Evolutionary conservation across 2,888 invertebrate species (phyloP).

Genomic region (Eupithecia pulchellata): DNA sequence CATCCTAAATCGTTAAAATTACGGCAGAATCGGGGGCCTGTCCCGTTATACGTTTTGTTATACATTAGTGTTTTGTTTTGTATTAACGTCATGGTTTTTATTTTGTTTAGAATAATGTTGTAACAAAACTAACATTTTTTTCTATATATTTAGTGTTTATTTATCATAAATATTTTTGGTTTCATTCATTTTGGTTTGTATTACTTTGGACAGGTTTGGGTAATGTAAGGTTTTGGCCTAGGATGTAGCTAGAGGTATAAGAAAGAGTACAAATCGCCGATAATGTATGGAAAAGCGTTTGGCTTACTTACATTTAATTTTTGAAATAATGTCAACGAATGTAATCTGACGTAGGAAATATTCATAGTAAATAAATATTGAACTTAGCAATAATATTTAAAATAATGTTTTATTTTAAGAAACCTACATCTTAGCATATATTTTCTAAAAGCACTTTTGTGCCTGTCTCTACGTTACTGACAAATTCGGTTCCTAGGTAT

Average conservation of each 20-base stretch:
- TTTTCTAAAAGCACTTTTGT: neutral
- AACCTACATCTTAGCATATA: neutral
- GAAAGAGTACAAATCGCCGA: conserved; percentile 85
- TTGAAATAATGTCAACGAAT: conserved; percentile 85
- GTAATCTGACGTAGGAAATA: conserved; percentile 85
- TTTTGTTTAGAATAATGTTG: conserved; percentile 78
- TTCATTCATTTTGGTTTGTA: conserved; percentile 70
- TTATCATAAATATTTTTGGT: conserved; percentile 66
- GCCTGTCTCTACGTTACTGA: neutral
- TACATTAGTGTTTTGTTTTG: conserved; percentile 62
- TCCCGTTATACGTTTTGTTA: conserved; percentile 56
- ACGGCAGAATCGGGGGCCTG: conserved; percentile 46
- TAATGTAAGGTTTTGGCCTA: conserved; percentile 85
- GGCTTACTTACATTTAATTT: conserved; percentile 84
- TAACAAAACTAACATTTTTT: conserved; percentile 71
- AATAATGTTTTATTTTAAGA: conserved; percentile 68
- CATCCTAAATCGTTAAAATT: conserved; percentile 37
- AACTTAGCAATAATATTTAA: conserved; percentile 85
- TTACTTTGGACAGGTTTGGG: conserved; percentile 85
- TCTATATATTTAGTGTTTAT: conserved; percentile 65
- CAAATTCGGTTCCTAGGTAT: neutral
- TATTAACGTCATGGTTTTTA: conserved; percentile 63
- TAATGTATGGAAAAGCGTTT: conserved; percentile 79
- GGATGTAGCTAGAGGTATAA: conserved; percentile 84
- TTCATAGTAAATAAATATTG: conserved; percentile 85